These are phyloP conservation scores for Tethya wilhelma DNA, from an alignment of 37 sponge, comb jelly and placozoan genomes.

Conservation along the genomic window DNA sequence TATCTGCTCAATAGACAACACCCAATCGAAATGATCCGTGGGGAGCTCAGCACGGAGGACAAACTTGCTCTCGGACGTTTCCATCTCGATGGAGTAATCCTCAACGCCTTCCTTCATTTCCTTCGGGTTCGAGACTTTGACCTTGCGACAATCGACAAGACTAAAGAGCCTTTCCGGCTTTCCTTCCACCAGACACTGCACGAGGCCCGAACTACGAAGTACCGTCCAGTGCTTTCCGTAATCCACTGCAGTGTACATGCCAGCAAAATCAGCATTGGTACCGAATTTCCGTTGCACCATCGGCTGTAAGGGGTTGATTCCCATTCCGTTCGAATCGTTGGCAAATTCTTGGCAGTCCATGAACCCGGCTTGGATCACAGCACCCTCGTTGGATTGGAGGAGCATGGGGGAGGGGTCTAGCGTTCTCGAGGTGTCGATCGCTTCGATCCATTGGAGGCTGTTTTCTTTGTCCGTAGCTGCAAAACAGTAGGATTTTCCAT, in stretches of 20 bases:
- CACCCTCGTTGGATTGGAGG: constrained; percentile 53
- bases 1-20: constrained; percentile 32
- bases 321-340: not conserved
- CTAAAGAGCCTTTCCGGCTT: constrained; percentile 47
- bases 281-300: constrained; percentile 20
- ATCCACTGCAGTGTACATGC: constrained; percentile 29
- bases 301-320: constrained; percentile 3
- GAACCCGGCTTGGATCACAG: constrained; percentile 52
- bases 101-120: constrained; percentile 25
- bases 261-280: constrained; percentile 8
- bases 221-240: constrained; percentile 77
- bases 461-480: constrained; percentile 40
- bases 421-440: constrained; percentile 37
- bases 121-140: constrained; percentile 39
- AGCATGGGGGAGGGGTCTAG: constrained; percentile 62
- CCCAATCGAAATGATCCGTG: constrained; percentile 65
- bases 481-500: not conserved
- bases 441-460: constrained; percentile 73
- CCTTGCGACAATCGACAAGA: constrained; percentile 14
- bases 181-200: constrained; percentile 62
- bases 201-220: constrained; percentile 62
- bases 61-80: constrained; percentile 14
- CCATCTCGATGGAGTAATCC: constrained; percentile 42
- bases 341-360: constrained; percentile 52
- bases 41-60: constrained; percentile 42